Conservation (phyloP, 2,888 invertebrate species). For the Polietes domitor region DNA sequence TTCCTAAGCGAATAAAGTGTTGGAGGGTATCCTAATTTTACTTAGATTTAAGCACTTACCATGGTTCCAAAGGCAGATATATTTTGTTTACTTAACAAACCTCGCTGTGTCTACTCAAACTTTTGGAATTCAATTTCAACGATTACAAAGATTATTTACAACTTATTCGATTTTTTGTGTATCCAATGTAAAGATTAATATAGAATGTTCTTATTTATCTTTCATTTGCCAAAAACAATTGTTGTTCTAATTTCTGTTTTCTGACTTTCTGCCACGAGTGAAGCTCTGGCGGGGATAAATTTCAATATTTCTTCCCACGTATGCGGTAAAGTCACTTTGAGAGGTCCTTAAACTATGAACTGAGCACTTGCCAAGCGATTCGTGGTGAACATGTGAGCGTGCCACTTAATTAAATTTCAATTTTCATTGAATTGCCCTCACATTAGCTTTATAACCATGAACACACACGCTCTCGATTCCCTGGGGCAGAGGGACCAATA, state of each 20-base stretch:
- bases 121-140: too few relatives aligned
- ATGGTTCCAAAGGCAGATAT: background rate
- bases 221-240: slow-evolving; percentile 24
- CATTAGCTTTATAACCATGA: background rate
- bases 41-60: background rate
- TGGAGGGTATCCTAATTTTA: too few relatives aligned
- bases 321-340: background rate
- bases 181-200: background rate
- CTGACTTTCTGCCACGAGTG: background rate
- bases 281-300: background rate
- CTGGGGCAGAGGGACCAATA: background rate
- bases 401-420: background rate
- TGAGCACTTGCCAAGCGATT: background rate
- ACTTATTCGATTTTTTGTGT: background rate
- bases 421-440: background rate
- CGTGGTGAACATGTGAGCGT: background rate
- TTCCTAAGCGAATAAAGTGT: too few relatives aligned
- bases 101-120: slow-evolving; percentile 1
- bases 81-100: background rate
- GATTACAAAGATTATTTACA: background rate
- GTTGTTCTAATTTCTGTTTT: too few relatives aligned
- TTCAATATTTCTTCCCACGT: background rate
- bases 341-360: slow-evolving; percentile 18
- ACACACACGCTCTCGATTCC: background rate
- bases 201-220: slow-evolving; percentile 39